Base-by-base conservation (phyloP, 1,140 invertebrate species). In the Cotesia vestalis region DNA sequence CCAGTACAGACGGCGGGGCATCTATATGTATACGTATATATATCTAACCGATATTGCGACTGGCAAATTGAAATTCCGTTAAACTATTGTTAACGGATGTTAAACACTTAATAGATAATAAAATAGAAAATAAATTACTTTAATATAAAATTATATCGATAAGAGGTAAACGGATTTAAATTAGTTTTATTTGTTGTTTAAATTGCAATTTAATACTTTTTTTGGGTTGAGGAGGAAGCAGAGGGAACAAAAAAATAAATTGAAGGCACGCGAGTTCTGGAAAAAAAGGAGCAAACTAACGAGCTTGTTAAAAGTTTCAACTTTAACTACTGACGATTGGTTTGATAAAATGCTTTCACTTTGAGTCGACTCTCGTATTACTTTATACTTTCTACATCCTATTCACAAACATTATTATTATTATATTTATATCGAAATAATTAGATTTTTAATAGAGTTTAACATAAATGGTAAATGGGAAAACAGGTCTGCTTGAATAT, bases 251-350 rank as follows among this genome's bases (percentile, higher is more conserved):
- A 35, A 4, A 61, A 35, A 61, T 9, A 34, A 35, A 61, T 57
- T 6, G 6, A 46, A 46, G 40, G 40, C 40, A 46, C 40, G 40
- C 40, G 40, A 46, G 40, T 46, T 46, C 11, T 6, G 11, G 40
- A 8, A 46, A 46, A 46, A 64, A 36, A 66, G 17, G 17, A 69
- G 51, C 40, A 27, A 60, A n/a, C 34, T 51, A 69, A 69, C 68
- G 68, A 69, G 68, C 57, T 69, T 36, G 68, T 69, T 69, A 69
- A 69, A 69, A 69, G 57, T 69, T 69, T 46, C 34, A 40, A 46
- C 51, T n/a, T 57, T 36, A 36, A 14, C 34, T 12, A 66, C 14
- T 40, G n/a, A 17, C 51, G 64, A n/a, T 17, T 6, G 64, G 40
- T 52, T 52, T 63, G 35, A 36, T 40, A 38, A 68, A 68, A 59